These are phyloP conservation scores for Cuculus canorus DNA, from an alignment of 2,797 vertebrate genomes.

Conservation along the genomic window DNA sequence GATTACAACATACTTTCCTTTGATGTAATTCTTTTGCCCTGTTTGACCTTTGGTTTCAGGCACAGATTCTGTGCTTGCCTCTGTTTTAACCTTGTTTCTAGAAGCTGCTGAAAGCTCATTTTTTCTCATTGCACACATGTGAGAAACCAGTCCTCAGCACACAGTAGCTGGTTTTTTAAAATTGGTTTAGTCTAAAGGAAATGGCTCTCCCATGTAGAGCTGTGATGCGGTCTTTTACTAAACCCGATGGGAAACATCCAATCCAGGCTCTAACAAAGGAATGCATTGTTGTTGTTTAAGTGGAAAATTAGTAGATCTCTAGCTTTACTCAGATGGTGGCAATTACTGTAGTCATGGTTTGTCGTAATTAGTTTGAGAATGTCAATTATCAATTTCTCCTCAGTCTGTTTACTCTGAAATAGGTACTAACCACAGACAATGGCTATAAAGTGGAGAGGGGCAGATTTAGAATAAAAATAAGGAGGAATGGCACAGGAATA, in stretches of 20 bases:
- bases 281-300: not conserved
- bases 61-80: not conserved
- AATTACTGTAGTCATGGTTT: slow-evolving; percentile 50
- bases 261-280: slow-evolving; percentile 7
- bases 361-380: slow-evolving; percentile 50
- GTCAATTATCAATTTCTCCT: slow-evolving; percentile 56
- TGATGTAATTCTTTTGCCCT: not conserved
- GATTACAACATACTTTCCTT: not conserved
- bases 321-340: slow-evolving; percentile 27
- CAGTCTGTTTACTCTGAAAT: slow-evolving; percentile 48
- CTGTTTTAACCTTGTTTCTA: not conserved
- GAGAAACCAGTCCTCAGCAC: not conserved
- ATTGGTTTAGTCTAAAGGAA: not conserved
- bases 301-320: not conserved
- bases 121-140: not conserved
- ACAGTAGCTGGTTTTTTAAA: not conserved
- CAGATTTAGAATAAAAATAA: too few relatives aligned
- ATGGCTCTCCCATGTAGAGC: not conserved
- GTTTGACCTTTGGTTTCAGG: not conserved
- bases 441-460: too few relatives aligned
- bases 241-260: not conserved
- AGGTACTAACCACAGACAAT: not conserved
- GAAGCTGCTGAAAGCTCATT: not conserved
- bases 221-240: not conserved
- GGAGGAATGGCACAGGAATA: too few relatives aligned